Conservation (phyloP, 2,888 invertebrate genomes). For the Myopa testacea region DNA sequence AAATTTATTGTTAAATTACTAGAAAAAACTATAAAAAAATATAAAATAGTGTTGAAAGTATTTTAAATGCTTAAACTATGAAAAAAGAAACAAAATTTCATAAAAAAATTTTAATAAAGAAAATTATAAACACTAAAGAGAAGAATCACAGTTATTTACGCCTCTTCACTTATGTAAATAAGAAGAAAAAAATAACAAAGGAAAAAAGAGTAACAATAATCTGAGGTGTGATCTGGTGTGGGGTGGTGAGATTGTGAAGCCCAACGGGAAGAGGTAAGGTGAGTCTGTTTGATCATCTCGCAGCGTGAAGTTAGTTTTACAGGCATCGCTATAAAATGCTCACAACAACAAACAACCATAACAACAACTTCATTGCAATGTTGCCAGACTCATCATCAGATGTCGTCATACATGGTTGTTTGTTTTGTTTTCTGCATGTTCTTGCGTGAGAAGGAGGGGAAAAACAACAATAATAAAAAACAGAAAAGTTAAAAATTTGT, state of each 20-base stretch:
- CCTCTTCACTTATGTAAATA: background rate
- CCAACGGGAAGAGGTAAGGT: background rate
- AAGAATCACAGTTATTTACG: background rate
- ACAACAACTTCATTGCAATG: slow-evolving; percentile 17
- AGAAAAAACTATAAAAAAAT: background rate
- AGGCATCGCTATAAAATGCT: too few relatives aligned
- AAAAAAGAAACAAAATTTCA: too few relatives aligned
- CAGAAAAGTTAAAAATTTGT: slow-evolving; percentile 12
- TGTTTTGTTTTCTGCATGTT: background rate
- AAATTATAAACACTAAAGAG: background rate
- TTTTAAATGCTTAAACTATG: too few relatives aligned
- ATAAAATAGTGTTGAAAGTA: too few relatives aligned
- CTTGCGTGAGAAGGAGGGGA: background rate
- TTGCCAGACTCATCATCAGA: slow-evolving; percentile 7
- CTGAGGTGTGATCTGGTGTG: too few relatives aligned
- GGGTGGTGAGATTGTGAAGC: background rate
- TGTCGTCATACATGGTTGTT: background rate
- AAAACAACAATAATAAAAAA: background rate
- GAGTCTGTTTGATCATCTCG: too few relatives aligned
- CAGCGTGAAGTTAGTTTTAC: too few relatives aligned
- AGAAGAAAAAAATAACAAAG: background rate
- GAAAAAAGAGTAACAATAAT: background rate
- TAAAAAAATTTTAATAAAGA: background rate
- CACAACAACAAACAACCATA: background rate
- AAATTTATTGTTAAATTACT: background rate